Base-by-base conservation (phyloP, 2,888 invertebrate species). In the Portevinia maculata region DNA sequence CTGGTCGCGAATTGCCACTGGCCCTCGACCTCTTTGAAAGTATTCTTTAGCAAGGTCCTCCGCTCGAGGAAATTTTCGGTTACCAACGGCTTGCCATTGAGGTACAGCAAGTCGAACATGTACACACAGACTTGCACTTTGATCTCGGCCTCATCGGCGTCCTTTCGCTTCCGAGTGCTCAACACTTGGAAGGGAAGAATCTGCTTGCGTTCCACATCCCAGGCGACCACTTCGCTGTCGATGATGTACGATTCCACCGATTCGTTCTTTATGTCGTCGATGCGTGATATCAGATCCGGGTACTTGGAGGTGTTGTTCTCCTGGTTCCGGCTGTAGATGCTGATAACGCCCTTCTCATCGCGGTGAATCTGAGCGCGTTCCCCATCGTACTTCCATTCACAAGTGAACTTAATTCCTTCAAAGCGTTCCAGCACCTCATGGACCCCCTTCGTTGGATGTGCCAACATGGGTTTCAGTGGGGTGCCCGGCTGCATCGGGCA, bases 321-420 rank as follows among this genome's bases (percentile, higher is more conserved):
- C 90, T 99, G 99, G 92, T 99, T 99, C 70, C 99, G 92, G 88
- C 98, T 98, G 92, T 96, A 99, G 84, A 99, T 94, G 85, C 93
- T 93, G 0, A 98, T 94, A 1, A 91, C 91, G 0, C 95, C 94
- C 86, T 94, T 92, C 53, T 93, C 93, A 24, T 91, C 89, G 24
- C 93, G 91, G 88, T 98, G 97, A 86, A 98, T 96, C 94, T 98
- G 99, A 0, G 99, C 99, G 86, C 99, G 93, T 92, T 99, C 99
- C 0, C 99, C 99, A 91, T 99, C 99, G 90, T 99, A 99, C 90
- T 99, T 99, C 94, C 96, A 99, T 91, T 99, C 99, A 90, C 99
- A 99, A 0, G 99, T 99, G 90, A 99, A 99, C 87, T 94, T 93
- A 84, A 95, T 92, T 11, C 95, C 94, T 76, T 97, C 96, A 91